phyloP scores from a whole-genome alignment of 2,888 invertebrate genomes.

The Euplagia quadripunctaria region DNA sequence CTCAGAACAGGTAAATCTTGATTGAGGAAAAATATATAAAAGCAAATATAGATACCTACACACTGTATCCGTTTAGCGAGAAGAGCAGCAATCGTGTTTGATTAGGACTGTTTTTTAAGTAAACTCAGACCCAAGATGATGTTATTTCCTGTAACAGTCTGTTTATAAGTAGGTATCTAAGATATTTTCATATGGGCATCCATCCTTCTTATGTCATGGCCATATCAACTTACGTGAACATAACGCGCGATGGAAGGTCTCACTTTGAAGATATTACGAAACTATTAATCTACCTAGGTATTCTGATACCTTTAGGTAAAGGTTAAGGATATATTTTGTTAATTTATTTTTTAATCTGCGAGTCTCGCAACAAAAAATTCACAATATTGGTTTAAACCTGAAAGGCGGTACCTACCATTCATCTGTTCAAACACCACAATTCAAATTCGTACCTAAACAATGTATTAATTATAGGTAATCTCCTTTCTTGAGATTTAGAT shows the following conservation, averaged over 20 bases:
- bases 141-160: neutral
- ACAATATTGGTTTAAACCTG: too few relatives aligned
- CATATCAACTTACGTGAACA: neutral
- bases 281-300: neutral
- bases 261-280: neutral
- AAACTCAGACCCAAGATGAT: neutral
- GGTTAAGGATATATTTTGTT: too few relatives aligned
- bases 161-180: neutral
- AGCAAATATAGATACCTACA: neutral
- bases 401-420: too few relatives aligned
- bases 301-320: neutral
- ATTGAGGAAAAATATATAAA: conserved; percentile 10
- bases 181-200: neutral
- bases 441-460: too few relatives aligned
- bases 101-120: conserved; percentile 9
- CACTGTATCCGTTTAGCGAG: conserved; percentile 26
- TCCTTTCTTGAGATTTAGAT: neutral
- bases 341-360: too few relatives aligned
- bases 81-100: neutral
- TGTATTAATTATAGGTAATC: neutral
- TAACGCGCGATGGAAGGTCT: neutral
- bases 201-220: too few relatives aligned
- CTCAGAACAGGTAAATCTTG: conserved; percentile 16
- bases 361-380: too few relatives aligned
- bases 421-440: too few relatives aligned